phyloP scores from a whole-genome alignment of 2,888 invertebrate genomes.

The Agrochola litura region DNA sequence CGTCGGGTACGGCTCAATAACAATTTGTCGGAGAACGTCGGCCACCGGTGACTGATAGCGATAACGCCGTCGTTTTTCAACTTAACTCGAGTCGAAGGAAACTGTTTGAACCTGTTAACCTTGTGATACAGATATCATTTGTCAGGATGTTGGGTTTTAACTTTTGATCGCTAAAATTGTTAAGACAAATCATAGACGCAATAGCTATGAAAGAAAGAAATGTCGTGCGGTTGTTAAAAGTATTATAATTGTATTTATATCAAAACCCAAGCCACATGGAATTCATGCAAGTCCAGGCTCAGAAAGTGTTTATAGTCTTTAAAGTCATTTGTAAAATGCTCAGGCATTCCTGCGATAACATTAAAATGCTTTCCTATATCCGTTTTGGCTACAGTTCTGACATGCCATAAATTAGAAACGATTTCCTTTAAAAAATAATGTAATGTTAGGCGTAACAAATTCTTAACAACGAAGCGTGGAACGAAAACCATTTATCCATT shows the following conservation, averaged over 20 bases:
- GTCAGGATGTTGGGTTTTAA: slow-evolving; percentile 53
- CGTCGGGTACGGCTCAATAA: slow-evolving; percentile 69
- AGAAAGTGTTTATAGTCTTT: not conserved
- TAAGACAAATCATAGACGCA: slow-evolving; percentile 9
- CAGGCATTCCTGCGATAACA: not conserved
- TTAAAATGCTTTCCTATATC: slow-evolving; percentile 1
- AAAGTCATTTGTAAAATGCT: not conserved
- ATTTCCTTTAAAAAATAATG: slow-evolving; percentile 31
- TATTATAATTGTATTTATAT: not conserved
- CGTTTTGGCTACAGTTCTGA: slow-evolving; percentile 35
- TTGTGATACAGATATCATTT: slow-evolving; percentile 56
- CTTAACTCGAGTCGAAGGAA: slow-evolving; percentile 62
- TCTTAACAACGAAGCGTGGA: slow-evolving; percentile 42
- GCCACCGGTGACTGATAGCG: slow-evolving; percentile 67
- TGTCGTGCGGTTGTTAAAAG: not conserved
- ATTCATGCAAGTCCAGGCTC: not conserved
- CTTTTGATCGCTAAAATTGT: slow-evolving; percentile 13
- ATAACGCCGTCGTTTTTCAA: slow-evolving; percentile 60
- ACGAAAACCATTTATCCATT: slow-evolving; percentile 57
- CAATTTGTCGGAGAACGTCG: slow-evolving; percentile 72
- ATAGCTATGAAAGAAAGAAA: slow-evolving; percentile 19
- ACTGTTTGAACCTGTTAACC: slow-evolving; percentile 59
- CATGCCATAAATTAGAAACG: slow-evolving; percentile 34
- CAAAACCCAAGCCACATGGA: not conserved
- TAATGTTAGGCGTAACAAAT: slow-evolving; percentile 55